Conservation (phyloP, 2,888 invertebrate species). For the Oscheius sp. region DNA sequence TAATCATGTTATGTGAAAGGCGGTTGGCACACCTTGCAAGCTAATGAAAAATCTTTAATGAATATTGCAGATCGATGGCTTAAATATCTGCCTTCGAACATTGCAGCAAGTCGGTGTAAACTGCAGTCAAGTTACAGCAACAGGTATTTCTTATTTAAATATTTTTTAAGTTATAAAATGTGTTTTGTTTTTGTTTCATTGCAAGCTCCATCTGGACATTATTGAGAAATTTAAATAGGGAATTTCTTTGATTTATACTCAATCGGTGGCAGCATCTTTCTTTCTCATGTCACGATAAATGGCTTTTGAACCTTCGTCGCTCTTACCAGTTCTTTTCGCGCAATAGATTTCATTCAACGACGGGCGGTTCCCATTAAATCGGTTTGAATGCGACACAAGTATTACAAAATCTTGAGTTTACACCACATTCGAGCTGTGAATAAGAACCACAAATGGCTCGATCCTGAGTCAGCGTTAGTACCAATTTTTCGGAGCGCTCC, state of each 20-base stretch:
- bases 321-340: conserved; percentile 6
- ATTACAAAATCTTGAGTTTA: too few species aligned
- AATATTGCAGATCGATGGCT: conserved; percentile 47
- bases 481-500: background rate
- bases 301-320: background rate
- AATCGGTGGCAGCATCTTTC: conserved; percentile 1
- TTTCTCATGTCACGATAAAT: background rate
- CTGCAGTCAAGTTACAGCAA: conserved; percentile 52
- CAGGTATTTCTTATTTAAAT: conserved; percentile 55
- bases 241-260: conserved; percentile 15
- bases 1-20: conserved; percentile 18
- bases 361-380: too few species aligned
- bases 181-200: too few species aligned
- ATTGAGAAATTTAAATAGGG: too few species aligned
- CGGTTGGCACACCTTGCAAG: background rate
- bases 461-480: too few species aligned
- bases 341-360: background rate
- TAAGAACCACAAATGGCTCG: too few species aligned
- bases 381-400: too few species aligned
- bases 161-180: too few species aligned
- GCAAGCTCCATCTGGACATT: too few species aligned
- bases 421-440: too few species aligned
- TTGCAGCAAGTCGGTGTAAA: conserved; percentile 56
- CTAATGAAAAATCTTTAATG: background rate
- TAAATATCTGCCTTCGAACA: conserved; percentile 56